phyloP scores from a whole-genome alignment of 2,888 invertebrate species.

The Standfussiana lucernea region DNA sequence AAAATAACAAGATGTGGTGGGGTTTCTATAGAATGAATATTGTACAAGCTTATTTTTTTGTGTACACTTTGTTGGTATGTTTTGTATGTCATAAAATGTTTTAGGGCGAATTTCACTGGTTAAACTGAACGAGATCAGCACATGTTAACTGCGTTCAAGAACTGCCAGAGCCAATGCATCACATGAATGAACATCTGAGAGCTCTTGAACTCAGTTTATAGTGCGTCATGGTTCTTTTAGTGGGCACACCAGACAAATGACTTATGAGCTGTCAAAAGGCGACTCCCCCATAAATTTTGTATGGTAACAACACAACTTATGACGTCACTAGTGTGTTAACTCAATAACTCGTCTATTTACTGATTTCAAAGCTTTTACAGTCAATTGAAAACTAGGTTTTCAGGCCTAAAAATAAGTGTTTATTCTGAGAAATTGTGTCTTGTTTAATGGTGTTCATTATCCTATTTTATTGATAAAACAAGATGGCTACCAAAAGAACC shows the following conservation, averaged over 20 bases:
- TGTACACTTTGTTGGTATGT: constrained; percentile 9
- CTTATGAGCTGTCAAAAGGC: no score
- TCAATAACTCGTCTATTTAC: no score
- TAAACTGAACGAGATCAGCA: not conserved
- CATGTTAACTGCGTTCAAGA: not conserved
- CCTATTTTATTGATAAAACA: no score
- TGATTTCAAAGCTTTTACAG: no score
- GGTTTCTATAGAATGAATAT: constrained; percentile 8
- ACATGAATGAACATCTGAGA: no score
- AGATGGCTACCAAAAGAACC: no score
- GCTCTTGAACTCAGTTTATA: no score
- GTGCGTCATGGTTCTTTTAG: not conserved
- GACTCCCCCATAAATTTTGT: not conserved
- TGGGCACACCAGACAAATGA: no score
- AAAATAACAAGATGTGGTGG: not conserved
- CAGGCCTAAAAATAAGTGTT: no score
- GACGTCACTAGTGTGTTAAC: not conserved
- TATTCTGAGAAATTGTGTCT: no score
- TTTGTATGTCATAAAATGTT: not conserved
- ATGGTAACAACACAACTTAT: not conserved
- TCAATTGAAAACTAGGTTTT: no score
- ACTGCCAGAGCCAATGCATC: not conserved
- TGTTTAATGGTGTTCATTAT: no score
- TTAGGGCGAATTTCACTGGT: not conserved
- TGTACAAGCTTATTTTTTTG: constrained; percentile 1